Percentiles rank a stretch among this genome's conserved stretches.
phyloP scores from a whole-genome alignment of 2,113 vertebrate genomes.

The Semnornis frantzii region DNA sequence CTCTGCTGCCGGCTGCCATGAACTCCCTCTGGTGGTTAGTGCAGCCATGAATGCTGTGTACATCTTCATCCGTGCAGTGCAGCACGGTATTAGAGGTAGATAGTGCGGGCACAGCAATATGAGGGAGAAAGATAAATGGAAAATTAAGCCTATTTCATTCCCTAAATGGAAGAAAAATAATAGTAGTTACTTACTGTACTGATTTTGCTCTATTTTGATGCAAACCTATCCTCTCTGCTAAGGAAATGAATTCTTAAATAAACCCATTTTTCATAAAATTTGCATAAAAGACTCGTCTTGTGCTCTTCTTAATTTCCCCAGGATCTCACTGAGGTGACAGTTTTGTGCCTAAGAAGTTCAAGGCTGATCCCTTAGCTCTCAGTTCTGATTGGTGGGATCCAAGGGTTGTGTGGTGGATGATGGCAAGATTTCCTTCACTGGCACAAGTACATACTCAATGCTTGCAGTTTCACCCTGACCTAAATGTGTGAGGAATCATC shows the following conservation, averaged over 20 bases:
- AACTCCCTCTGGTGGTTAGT: constrained; percentile 13
- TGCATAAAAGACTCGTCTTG: background rate
- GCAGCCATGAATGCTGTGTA: rapidly evolving
- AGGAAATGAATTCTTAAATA: background rate
- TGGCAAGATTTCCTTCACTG: background rate
- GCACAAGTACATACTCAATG: background rate
- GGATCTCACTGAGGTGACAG: background rate
- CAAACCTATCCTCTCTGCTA: background rate
- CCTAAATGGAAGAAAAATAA: background rate
- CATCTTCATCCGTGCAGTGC: rapidly evolving
- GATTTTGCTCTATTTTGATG: background rate
- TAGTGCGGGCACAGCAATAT: background rate
- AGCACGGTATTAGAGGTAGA: rapidly evolving
- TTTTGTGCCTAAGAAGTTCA: background rate
- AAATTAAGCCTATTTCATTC: background rate
- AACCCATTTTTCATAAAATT: background rate
- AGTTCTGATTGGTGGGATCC: background rate
- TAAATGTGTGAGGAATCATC: background rate
- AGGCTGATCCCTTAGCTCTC: background rate
- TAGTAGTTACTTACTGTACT: background rate
- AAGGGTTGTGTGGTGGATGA: background rate
- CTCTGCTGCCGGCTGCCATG: background rate
- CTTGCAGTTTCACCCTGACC: background rate
- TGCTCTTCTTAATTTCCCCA: background rate
- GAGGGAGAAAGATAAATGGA: background rate